Evolutionary conservation across 2,113 vertebrate genomes (phyloP).

Genomic region (Tachysurus fulvidraco): DNA sequence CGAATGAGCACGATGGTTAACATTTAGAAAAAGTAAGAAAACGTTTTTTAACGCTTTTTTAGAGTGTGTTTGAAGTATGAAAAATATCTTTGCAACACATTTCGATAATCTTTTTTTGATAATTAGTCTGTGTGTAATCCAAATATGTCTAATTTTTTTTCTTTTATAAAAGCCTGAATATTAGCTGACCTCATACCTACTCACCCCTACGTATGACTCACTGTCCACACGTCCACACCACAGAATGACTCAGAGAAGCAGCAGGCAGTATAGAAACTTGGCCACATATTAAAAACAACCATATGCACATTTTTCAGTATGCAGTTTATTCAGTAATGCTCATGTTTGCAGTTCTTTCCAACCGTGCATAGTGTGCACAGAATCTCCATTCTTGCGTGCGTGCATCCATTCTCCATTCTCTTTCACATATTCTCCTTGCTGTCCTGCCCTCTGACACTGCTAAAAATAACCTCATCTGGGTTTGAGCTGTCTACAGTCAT

Average conservation of each 20-base stretch:
- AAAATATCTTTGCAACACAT: background rate
- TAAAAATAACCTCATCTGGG: conserved; percentile 44
- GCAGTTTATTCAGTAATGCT: background rate
- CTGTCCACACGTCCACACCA: background rate
- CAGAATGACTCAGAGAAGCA: conserved; percentile 40
- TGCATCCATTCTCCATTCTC: no score
- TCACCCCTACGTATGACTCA: conserved; percentile 24
- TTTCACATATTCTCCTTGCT: background rate
- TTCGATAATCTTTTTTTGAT: background rate
- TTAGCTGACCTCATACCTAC: conserved; percentile 4
- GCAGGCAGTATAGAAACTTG: conserved; percentile 22
- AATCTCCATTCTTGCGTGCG: background rate
- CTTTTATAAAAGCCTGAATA: background rate
- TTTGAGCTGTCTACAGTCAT: conserved; percentile 29
- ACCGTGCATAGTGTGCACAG: conserved; percentile 2
- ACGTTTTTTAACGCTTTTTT: background rate
- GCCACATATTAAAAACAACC: conserved; percentile 23
- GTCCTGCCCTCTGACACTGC: background rate
- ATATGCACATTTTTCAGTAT: conserved; percentile 34
- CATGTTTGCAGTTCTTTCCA: background rate
- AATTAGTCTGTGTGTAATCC: background rate
- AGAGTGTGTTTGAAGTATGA: background rate
- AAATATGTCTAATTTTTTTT: background rate
- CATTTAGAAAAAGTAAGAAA: background rate
- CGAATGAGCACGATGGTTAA: background rate